Base-by-base conservation (phyloP, 2,888 invertebrate species). In the Alentia gelatinosa region DNA sequence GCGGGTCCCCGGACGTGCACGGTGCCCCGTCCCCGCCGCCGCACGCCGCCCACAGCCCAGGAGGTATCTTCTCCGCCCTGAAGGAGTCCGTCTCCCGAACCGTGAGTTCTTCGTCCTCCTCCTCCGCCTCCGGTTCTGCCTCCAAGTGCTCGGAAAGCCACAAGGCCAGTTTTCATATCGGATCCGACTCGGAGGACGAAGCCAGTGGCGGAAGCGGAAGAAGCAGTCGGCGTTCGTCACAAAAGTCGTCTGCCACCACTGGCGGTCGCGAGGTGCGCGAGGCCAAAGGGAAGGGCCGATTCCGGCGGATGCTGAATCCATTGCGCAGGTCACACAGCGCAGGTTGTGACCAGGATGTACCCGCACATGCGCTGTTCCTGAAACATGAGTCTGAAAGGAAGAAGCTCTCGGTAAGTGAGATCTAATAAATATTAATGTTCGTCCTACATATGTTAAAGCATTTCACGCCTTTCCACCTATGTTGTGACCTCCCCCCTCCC, bases 241-340 rank as follows among this genome's bases (percentile, higher is more conserved):
- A 3, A 1, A 26, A 30, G 35, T 33, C 74, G 83, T 26, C 33
- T 35, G 89, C 89, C 26, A 40, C 91, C 56, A 9, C 89, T 15
- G 89, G 23, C 1, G 47, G 86, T n/a, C 19, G 86, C 5, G 39
- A 39, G 5, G n/a, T 19, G 26, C 42, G 39, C 7, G 75, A 89
- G 39, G 30, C 40, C 3, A 68, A 79, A 30, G 75, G 90, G n/a
- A 89, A 90, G 37, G 90, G 90, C 26, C 68, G 92, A 12, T 92
- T 92, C 83, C 91, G 92, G 84, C 92, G 91, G 68, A 90, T 92
- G 37, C 68, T 92, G 40, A 63, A 89, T n/a, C 92, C 92, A 68
- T 90, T 94, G 15, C 93, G 94, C 30, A 91, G 95, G 40, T 95
- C 95, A 91, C 95, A 95, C 90, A 98, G 97, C 96, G 95, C 95